Conservation (phyloP, 2,797 vertebrate genomes). For the Lagorchestes hirsutus region DNA sequence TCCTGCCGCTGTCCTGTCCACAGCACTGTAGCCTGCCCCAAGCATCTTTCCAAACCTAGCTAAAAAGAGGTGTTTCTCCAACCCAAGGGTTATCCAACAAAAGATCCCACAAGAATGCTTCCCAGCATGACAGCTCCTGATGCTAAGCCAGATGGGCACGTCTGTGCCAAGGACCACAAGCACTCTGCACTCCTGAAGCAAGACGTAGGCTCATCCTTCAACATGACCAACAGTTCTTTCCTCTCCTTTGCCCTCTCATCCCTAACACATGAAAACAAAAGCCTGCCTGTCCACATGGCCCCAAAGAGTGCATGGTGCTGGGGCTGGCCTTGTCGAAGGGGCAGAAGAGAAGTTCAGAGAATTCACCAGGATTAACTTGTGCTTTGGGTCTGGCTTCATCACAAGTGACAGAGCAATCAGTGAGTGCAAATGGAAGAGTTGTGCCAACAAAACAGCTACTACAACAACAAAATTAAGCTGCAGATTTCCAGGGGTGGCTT, state of each 20-base stretch:
- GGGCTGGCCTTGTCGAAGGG: slow-evolving; percentile 75
- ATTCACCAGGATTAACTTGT: slow-evolving; percentile 78
- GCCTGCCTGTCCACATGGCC: slow-evolving; percentile 33
- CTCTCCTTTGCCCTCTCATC: too few relatives aligned
- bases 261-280: neutral
- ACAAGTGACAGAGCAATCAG: slow-evolving; percentile 88
- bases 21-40: neutral
- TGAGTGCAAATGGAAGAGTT: slow-evolving; percentile 86
- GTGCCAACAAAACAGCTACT: slow-evolving; percentile 82
- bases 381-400: slow-evolving; percentile 83
- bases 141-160: too few relatives aligned
- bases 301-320: neutral
- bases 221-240: too few relatives aligned
- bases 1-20: too few relatives aligned
- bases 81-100: neutral
- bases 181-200: neutral
- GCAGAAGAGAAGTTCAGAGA: slow-evolving; percentile 69
- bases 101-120: neutral
- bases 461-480: slow-evolving; percentile 81
- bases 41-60: neutral
- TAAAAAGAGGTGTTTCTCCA: neutral
- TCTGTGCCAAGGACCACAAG: neutral
- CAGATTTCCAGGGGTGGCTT: slow-evolving; percentile 69
- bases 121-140: too few relatives aligned
- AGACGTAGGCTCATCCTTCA: neutral